Conservation (phyloP, 2,797 vertebrate genomes). For the Phrynocephalus guinanensis region DNA sequence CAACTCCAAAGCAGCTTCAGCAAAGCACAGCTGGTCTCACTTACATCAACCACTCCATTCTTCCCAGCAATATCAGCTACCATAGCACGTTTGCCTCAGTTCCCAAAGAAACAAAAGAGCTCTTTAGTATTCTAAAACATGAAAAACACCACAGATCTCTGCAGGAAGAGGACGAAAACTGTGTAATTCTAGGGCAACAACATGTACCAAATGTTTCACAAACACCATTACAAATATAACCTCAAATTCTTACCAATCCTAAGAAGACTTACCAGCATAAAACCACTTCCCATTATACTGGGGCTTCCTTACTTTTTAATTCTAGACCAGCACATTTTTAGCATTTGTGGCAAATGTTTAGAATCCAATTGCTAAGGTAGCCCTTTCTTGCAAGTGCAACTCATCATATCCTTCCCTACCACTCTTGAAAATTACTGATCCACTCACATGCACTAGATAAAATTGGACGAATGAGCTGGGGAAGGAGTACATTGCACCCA, state of each 20-base stretch:
- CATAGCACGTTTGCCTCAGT: constrained; percentile 71
- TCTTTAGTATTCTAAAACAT: constrained; percentile 67
- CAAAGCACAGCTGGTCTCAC: constrained; percentile 65
- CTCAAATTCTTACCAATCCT: constrained; percentile 32
- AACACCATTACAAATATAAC: constrained; percentile 11
- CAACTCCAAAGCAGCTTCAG: constrained; percentile 35
- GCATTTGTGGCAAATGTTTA: background rate
- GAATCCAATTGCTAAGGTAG: no score
- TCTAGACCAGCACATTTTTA: background rate
- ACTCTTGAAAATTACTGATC: background rate
- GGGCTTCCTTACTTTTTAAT: background rate
- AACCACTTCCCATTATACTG: constrained; percentile 1
- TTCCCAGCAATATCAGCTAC: constrained; percentile 71
- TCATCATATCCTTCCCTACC: background rate
- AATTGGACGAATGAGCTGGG: background rate
- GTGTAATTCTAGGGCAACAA: constrained; percentile 11
- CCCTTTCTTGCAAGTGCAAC: background rate
- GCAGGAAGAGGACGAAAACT: constrained; percentile 37
- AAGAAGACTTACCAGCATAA: constrained; percentile 14
- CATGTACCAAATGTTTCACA: constrained; percentile 37
- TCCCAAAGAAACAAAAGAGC: constrained; percentile 74
- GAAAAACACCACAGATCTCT: constrained; percentile 63
- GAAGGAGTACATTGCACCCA: background rate
- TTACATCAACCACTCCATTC: constrained; percentile 64
- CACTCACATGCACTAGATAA: background rate